Base-by-base conservation (phyloP, 2,113 vertebrate species). In the Sinocyclocheilus anophthalmus region DNA sequence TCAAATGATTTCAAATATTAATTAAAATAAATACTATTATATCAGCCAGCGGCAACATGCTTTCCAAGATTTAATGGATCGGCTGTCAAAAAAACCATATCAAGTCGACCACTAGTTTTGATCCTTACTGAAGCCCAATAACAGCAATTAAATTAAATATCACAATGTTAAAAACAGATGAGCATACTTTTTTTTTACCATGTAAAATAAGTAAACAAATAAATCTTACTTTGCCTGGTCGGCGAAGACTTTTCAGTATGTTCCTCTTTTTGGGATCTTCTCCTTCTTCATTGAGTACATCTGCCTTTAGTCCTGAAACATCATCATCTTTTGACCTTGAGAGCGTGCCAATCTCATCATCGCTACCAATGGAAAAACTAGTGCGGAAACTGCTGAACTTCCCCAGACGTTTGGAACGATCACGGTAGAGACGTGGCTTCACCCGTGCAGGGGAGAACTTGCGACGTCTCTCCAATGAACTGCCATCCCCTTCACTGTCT, bases 401-500 rank as follows among this genome's bases (percentile, higher is more conserved):
- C 0, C 97, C 98, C 0, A 99, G 92, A n/a, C 96, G 91, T 5
- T 96, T 92, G 84, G 97, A 99, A 2, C 97, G 94, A 2, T 97
- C 95, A 0, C 97, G 95, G 87, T 99, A 99, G 0, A 98, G 89
- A 37, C 94, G 94, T 0, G 98, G 97, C n/a, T 98, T 98, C 83
- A 95, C 93, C 0, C 93, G 94, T 0, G 91, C 92, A 0, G 97
- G 95, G 0, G 95, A 95, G 0, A 94, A 92, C 82, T 96, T 96
- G 2, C 97, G 94, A 37, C 95, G 95, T 0, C 98, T 94, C 82
- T 99, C 98, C 84, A 99, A 53, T 1, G 98, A 99, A 90, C 97
- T 92, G 1, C 94, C 97, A 93, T 99, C 98, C 65, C 96, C 96
- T 86, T 99, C 98, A 3, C 97, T 99, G 92, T 99, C 98, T 0